Base-by-base conservation (phyloP, 1,140 invertebrate species). In the Uloborus diversus region DNA sequence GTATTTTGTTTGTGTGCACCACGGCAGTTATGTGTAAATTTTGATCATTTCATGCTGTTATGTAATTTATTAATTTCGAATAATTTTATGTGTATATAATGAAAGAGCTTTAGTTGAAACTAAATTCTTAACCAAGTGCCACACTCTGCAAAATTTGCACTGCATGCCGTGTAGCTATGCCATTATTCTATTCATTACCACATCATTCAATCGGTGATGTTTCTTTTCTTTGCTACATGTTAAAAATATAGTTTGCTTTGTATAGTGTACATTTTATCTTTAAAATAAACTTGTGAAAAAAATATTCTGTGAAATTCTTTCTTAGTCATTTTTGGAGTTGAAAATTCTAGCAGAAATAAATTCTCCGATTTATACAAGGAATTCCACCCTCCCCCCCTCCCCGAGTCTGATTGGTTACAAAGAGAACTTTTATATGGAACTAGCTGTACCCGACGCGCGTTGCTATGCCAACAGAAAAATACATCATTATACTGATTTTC, bases 241-340 rank as follows among this genome's bases (percentile, higher is more conserved):
- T 28, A 59, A 37, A 42, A 73, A 61, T 28, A 27, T 25, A 30
- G 37, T 59, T 73, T 73, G 57, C 53, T 53, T 73, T 73, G 70
- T 73, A 73, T 73, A 73, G 70, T 73, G 70, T 73, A 73, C 57
- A 73, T 73, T 73, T 73, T 73, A 73, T 73, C 70, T 73, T 14
- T 20, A 47, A 73, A 73, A 71, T 62, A 62, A 62, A 62, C 59
- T 33, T 62, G 28, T 53, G 49, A 9, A 20, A 53, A n/a, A n/a
- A n/a, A n/a, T n/a, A n/a, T n/a, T n/a, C n/a, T n/a, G n/a, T n/a
- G n/a, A n/a, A n/a, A n/a, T 65, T 37, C 23, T 65, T 42, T 64
- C 27, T 64, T 17, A 27, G 35, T 37, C 20, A 4, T 49, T 42
- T n/a, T 47, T 47, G 42, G 42, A 47, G 42, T 47, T 11, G 3